These are phyloP conservation scores for Megalurothrips usitatus DNA, from an alignment of 2,888 invertebrate species.

Conservation along the genomic window DNA sequence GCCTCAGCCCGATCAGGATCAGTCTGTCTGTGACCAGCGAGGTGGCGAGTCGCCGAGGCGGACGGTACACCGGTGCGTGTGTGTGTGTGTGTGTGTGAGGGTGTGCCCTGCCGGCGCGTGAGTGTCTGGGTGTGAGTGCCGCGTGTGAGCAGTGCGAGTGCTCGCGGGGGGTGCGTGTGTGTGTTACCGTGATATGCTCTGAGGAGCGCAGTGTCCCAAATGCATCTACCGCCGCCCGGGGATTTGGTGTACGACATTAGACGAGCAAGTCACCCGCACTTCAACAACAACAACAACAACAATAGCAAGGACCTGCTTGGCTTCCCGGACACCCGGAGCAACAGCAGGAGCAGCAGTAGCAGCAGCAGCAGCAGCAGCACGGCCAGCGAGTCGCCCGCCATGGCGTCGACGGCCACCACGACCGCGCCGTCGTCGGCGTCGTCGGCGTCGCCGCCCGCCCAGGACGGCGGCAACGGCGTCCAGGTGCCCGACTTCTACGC, in stretches of 20 bases:
- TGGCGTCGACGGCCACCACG: slow-evolving; percentile 48
- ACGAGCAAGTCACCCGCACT: slow-evolving; percentile 6
- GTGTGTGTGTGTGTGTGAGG: background rate
- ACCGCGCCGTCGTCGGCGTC: slow-evolving; percentile 43
- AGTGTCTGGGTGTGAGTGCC: background rate
- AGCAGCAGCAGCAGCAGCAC: slow-evolving; percentile 37
- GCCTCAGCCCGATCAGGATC: slow-evolving; percentile 30
- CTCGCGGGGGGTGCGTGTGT: background rate
- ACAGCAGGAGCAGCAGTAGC: slow-evolving; percentile 4
- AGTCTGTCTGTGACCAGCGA: slow-evolving; percentile 38
- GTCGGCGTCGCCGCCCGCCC: slow-evolving; percentile 46
- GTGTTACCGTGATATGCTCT: slow-evolving; percentile 28
- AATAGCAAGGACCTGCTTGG: background rate
- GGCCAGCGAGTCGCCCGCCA: slow-evolving; percentile 53
- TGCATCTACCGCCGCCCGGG: slow-evolving; percentile 35
- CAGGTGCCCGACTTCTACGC: slow-evolving; percentile 66
- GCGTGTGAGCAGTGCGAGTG: too few species aligned
- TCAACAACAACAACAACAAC: slow-evolving; percentile 28
- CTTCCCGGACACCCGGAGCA: background rate
- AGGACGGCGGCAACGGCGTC: slow-evolving; percentile 51
- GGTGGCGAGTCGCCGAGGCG: background rate
- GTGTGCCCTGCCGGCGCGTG: background rate
- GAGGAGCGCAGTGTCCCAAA: slow-evolving; percentile 27
- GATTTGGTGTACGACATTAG: slow-evolving; percentile 29
- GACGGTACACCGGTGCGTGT: background rate